Conservation (phyloP, 1,140 invertebrate genomes). For the Latrodectus geometricus region DNA sequence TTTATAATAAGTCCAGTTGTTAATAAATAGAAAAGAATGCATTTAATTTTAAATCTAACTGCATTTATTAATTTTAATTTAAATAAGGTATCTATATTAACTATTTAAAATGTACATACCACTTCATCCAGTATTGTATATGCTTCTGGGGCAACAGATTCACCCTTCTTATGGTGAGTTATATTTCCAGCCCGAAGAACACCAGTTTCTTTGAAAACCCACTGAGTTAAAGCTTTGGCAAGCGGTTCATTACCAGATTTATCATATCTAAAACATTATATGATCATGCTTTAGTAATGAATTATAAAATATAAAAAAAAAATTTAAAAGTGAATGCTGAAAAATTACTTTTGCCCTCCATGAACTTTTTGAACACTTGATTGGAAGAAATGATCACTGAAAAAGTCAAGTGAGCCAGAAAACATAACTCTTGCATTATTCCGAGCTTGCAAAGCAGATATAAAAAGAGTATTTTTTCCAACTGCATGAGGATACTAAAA, state of each 20-base stretch:
- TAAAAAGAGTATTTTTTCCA: constrained; percentile 90
- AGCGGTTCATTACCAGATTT: constrained; percentile 89
- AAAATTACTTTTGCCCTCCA: constrained; percentile 71
- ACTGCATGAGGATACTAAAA: constrained; percentile 91
- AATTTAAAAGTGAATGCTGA: no score
- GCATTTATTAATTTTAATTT: neutral
- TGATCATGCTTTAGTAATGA: no score
- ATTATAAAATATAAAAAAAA: no score
- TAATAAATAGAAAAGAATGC: neutral
- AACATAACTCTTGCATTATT: constrained; percentile 99
- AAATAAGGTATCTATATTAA: neutral
- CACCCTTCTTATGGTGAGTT: constrained; percentile 85
- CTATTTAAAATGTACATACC: constrained; percentile 73
- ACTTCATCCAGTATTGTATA: constrained; percentile 98
- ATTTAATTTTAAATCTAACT: neutral
- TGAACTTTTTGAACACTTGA: constrained; percentile 81
- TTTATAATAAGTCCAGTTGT: neutral
- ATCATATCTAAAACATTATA: constrained; percentile 66
- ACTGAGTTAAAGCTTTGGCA: constrained; percentile 87
- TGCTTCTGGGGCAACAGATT: constrained; percentile 78
- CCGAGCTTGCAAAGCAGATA: constrained; percentile 95
- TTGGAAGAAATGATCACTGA: constrained; percentile 95
- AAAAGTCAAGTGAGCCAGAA: constrained; percentile 96
- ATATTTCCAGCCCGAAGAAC: constrained; percentile 91
- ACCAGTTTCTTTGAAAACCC: constrained; percentile 97